Conservation (phyloP, 2,113 vertebrate species). For the Larimichthys crocea region DNA sequence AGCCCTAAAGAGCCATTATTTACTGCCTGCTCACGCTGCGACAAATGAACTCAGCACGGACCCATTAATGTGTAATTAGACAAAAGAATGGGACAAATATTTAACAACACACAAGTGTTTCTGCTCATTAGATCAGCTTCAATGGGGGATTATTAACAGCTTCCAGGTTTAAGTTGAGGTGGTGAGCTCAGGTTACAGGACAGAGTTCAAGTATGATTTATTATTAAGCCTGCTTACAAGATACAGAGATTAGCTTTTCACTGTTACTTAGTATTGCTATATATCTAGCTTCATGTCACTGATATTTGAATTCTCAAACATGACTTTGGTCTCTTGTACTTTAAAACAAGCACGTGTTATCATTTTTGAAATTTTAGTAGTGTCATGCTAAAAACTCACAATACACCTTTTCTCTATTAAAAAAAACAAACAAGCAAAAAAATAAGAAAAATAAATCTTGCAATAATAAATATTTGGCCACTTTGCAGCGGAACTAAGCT, state of each 20-base stretch:
- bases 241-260: neutral
- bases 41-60: slow-evolving; percentile 73
- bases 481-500: neutral
- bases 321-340: neutral
- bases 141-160: slow-evolving; percentile 42
- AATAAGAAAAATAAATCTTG: neutral
- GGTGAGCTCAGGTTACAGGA: slow-evolving; percentile 36
- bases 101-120: slow-evolving; percentile 60
- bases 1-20: slow-evolving; percentile 67
- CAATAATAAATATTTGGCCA: neutral
- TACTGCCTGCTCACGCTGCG: slow-evolving; percentile 66
- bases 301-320: neutral
- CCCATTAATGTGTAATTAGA: slow-evolving; percentile 80
- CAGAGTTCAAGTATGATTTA: slow-evolving; percentile 20
- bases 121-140: slow-evolving; percentile 62
- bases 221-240: neutral
- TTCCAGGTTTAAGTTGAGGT: slow-evolving; percentile 25
- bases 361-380: neutral
- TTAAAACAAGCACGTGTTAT: neutral
- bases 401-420: neutral
- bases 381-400: no score
- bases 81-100: slow-evolving; percentile 74
- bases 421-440: neutral
- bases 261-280: neutral
- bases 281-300: neutral